These are phyloP conservation scores for Drosophila anomalata DNA, from an alignment of 2,888 invertebrate genomes.

Conservation along the genomic window DNA sequence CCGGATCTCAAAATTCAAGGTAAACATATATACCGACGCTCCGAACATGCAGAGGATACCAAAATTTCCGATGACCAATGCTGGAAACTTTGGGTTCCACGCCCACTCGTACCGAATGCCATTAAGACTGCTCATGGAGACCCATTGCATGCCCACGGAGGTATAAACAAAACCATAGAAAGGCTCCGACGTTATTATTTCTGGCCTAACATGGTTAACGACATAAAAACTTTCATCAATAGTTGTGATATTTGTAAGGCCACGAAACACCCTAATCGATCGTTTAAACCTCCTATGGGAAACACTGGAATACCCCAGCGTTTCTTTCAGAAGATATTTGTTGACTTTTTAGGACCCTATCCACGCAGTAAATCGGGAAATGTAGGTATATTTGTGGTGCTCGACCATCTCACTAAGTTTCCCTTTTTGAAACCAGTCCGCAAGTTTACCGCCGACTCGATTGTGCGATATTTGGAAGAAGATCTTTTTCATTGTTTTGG, in stretches of 20 bases:
- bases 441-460: neutral
- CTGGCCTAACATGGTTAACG: no score
- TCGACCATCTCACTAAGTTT: neutral
- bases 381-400: neutral
- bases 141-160: no score
- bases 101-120: no score
- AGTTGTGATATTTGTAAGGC: neutral
- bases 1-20: no score
- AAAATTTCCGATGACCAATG: no score
- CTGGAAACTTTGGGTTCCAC: no score
- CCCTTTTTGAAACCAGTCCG: conserved; percentile 1
- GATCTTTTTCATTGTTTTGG: neutral
- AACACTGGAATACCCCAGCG: neutral
- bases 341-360: conserved; percentile 2
- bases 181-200: no score
- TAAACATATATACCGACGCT: no score
- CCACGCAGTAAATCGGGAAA: neutral
- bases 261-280: neutral
- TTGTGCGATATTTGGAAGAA: neutral
- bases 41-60: no score
- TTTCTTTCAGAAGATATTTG: neutral
- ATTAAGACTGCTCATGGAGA: no score
- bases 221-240: no score
- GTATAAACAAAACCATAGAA: no score
- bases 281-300: neutral